These are phyloP conservation scores for Drosophila pectinifera DNA, from an alignment of 1,140 invertebrate species.

Conservation along the genomic window DNA sequence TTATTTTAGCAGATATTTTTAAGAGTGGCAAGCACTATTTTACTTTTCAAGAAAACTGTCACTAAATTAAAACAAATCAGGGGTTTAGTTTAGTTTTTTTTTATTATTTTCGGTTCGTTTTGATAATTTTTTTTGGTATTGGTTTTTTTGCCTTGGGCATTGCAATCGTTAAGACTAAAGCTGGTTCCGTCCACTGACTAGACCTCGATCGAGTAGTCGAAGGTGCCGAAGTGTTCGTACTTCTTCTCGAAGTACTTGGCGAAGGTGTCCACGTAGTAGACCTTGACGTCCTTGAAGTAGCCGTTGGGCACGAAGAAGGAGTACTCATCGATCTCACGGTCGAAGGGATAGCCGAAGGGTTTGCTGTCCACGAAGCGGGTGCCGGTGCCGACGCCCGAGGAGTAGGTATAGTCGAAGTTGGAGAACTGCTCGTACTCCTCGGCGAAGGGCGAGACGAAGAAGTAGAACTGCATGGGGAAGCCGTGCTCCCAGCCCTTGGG, in stretches of 20 bases:
- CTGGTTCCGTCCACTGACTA: slow-evolving; percentile 5
- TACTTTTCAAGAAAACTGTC: too few species aligned
- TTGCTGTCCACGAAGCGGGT: slow-evolving; percentile 9
- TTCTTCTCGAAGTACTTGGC: slow-evolving; percentile 1
- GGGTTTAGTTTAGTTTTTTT: too few species aligned
- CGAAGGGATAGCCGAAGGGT: slow-evolving; percentile 12
- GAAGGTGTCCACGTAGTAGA: slow-evolving; percentile 2
- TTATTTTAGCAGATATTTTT: too few species aligned
- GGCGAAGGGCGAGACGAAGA: slow-evolving; percentile 13
- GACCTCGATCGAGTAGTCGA: slow-evolving; percentile 6
- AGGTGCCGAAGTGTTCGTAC: slow-evolving; percentile 3
- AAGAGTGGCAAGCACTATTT: too few species aligned
- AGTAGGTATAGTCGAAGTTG: slow-evolving; percentile 13
- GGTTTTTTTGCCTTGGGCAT: slow-evolving; percentile 13
- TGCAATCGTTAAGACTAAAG: slow-evolving; percentile 9
- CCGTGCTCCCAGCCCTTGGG: slow-evolving; percentile 7
- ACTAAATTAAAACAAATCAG: too few species aligned
- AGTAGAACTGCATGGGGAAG: slow-evolving; percentile 11
- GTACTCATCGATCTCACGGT: slow-evolving; percentile 11
- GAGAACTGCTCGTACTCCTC: slow-evolving; percentile 12
- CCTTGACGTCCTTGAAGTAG: slow-evolving; percentile 13
- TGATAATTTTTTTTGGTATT: slow-evolving; percentile 12
- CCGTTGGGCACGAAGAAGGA: slow-evolving; percentile 10
- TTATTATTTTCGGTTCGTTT: slow-evolving; percentile 11
- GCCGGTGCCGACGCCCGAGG: slow-evolving; percentile 5